phyloP scores from a whole-genome alignment of 1,140 invertebrate genomes.

The Vanessa tameamea region DNA sequence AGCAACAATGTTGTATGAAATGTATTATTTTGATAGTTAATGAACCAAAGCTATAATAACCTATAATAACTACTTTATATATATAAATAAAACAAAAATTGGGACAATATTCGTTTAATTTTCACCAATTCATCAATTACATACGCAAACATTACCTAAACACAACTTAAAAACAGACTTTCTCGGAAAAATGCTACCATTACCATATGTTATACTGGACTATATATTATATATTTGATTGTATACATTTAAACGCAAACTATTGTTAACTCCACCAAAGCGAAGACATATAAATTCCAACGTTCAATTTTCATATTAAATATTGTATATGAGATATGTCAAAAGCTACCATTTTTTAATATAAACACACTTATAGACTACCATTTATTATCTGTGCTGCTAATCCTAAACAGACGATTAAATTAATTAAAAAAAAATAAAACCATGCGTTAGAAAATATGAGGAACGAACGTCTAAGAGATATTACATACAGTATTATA shows the following conservation, averaged over 20 bases:
- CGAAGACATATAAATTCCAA: conserved; percentile 30
- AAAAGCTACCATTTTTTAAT: conserved; percentile 29
- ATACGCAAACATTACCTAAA: conserved; percentile 53
- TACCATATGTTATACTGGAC: conserved; percentile 28
- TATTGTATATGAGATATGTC: conserved; percentile 32
- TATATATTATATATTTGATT: conserved; percentile 29
- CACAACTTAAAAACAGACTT: conserved; percentile 34
- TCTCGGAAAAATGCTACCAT: conserved; percentile 27
- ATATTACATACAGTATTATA: conserved; percentile 24
- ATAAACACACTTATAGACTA: conserved; percentile 28
- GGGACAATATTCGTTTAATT: conserved; percentile 66
- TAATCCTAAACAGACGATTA: conserved; percentile 21
- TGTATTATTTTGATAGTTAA: too few species aligned
- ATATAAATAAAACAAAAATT: conserved; percentile 45
- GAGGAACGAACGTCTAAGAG: conserved; percentile 41
- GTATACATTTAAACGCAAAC: conserved; percentile 25
- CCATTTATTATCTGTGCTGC: conserved; percentile 31
- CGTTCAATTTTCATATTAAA: conserved; percentile 19
- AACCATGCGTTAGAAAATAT: conserved; percentile 32
- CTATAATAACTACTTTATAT: conserved; percentile 6
- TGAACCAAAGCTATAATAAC: neutral
- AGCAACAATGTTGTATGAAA: too few species aligned
- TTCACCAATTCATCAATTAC: conserved; percentile 58
- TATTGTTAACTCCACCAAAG: conserved; percentile 32
- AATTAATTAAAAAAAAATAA: conserved; percentile 28